A percentile compares a stretch with the other conserved stretches of the same genome.
Evolutionary conservation across 2,797 vertebrate genomes (phyloP).

Genomic region (Scomberomorus guttatus): DNA sequence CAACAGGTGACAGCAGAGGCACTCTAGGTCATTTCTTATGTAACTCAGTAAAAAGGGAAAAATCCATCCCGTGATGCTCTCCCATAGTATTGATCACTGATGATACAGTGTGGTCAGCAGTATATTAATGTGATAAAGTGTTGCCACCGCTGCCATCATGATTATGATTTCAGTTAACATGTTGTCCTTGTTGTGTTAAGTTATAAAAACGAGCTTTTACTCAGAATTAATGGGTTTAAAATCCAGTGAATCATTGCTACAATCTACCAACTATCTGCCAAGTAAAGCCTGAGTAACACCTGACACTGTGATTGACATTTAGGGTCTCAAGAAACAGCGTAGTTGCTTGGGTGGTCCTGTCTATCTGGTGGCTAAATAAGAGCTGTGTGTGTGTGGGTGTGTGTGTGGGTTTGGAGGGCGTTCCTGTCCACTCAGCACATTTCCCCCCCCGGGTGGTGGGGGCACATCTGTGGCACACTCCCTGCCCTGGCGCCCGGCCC

Average conservation of each 20-base stretch:
- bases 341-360: constrained; percentile 51
- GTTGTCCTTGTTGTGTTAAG: not conserved
- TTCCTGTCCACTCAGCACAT: constrained; percentile 77
- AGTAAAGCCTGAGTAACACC: not conserved
- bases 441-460: constrained; percentile 38
- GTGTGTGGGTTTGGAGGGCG: constrained; percentile 24
- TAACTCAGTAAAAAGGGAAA: constrained; percentile 13
- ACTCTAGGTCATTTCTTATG: not conserved
- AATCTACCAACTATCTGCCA: not conserved
- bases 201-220: not conserved
- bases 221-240: not conserved
- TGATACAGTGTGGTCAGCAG: not conserved
- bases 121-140: not conserved
- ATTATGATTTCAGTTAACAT: not conserved
- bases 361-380: constrained; percentile 12
- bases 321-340: not conserved
- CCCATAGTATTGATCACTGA: not conserved
- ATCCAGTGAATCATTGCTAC: not conserved
- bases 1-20: not conserved
- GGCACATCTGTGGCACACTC: constrained; percentile 79
- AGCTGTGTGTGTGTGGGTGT: not conserved
- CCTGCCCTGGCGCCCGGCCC: constrained; percentile 61
- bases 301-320: constrained; percentile 19
- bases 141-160: not conserved
- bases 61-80: constrained; percentile 8